Conservation (phyloP, 2,888 invertebrate species). For the Erynnis tages region DNA sequence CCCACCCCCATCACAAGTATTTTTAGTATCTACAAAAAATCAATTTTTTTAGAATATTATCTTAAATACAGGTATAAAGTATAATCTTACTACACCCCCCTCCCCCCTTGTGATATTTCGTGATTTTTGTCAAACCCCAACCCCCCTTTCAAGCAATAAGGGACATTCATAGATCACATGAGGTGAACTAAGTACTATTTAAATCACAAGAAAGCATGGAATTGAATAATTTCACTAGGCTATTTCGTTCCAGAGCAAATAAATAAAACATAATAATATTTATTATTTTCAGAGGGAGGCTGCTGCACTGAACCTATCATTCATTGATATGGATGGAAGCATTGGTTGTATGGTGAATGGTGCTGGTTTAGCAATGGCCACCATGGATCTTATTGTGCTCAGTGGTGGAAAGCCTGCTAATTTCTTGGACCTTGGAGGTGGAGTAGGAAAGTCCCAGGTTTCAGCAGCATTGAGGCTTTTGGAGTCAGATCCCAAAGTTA, state of each 20-base stretch:
- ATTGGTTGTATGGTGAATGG: constrained; percentile 99
- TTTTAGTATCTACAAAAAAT: too few relatives aligned
- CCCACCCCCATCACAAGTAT: too few relatives aligned
- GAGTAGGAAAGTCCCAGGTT: constrained; percentile 97
- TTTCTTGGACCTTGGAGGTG: constrained; percentile 98
- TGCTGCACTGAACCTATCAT: constrained; percentile 93
- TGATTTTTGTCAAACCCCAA: too few relatives aligned
- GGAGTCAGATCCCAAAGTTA: constrained; percentile 92
- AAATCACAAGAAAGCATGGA: too few relatives aligned
- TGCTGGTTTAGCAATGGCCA: constrained; percentile 99
- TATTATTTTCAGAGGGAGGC: constrained; percentile 88
- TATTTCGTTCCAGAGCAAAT: not conserved
- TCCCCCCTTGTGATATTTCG: too few relatives aligned
- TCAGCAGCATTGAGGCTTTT: constrained; percentile 95
- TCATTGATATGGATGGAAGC: constrained; percentile 98
- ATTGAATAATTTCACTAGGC: not conserved
- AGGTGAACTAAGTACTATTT: too few relatives aligned
- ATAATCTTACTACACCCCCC: too few relatives aligned
- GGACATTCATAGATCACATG: too few relatives aligned
- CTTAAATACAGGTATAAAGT: too few relatives aligned
- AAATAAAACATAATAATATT: not conserved
- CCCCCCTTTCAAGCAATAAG: too few relatives aligned
- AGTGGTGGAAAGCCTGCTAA: constrained; percentile 98
- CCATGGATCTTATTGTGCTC: constrained; percentile 99
- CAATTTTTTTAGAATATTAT: too few relatives aligned